Evolutionary conservation across 1,140 invertebrate genomes (phyloP), one percentile per base, ranked within the genome.

Genomic region (Drosophila azteca): DNA sequence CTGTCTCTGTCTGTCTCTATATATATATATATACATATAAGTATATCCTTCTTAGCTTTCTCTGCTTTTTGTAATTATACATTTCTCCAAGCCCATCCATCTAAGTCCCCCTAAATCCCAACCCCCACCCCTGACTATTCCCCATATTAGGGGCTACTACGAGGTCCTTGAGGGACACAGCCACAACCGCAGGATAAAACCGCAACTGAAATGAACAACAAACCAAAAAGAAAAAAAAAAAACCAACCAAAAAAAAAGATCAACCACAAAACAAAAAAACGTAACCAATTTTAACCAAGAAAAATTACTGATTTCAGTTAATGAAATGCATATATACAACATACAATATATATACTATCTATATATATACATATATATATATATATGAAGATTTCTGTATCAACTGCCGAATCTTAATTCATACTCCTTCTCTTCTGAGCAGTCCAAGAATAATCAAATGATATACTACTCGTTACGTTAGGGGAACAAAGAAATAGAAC

Each of bases 351-450:
- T 39, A 39, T 39, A 39, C 31, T 39, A 52, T 48, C 20, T 46
- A 73, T 57, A 52, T 48, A 29, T 46, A 64, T 57, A 31, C 17
- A 59, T 74, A 44, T 26, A 49, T 26, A 65, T 57, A 53, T 70
- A 78, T 82, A 51, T 69, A 78, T 78, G 63, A 70, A 89, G 90
- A 91, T 91, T 91, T 91, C 90, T 91, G 90, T 91, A 91, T 91
- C 85, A 91, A 91, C 90, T 88, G 90, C 90, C 90, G 90, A 91
- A 91, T 91, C 90, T 91, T 91, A 91, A 91, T 90, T 91, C 90
- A 91, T 91, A 91, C 90, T 91, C 90, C 90, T 91, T 91, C 90
- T 91, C 64, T 81, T 78, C 83, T 89, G 84, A 88, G 83, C 83
- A 88, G 83, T 88, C 83, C 83, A 88, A 81, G 71, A 74, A 76